phyloP scores from a whole-genome alignment of 2,797 vertebrate genomes.

The Clarias platycephalus region DNA sequence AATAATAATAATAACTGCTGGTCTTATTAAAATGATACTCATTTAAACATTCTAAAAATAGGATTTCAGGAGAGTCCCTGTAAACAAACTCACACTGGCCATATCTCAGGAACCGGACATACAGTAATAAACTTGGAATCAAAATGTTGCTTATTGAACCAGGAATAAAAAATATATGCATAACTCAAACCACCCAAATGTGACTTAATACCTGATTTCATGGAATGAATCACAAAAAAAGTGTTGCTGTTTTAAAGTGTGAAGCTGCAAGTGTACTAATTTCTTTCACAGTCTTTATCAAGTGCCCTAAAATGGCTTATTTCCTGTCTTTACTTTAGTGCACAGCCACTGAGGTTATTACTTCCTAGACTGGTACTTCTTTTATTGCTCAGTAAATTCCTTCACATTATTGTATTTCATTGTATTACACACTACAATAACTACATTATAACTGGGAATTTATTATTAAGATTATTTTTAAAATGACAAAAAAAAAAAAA shows the following conservation, averaged over 20 bases:
- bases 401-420: conserved; percentile 2
- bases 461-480: background rate
- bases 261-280: background rate
- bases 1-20: too few relatives aligned
- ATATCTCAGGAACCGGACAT: too few relatives aligned
- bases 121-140: too few relatives aligned
- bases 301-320: background rate
- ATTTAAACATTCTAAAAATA: too few relatives aligned
- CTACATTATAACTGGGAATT: conserved; percentile 11
- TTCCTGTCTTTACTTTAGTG: conserved; percentile 1
- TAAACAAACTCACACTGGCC: too few relatives aligned
- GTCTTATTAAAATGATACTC: too few relatives aligned
- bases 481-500: background rate
- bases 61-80: too few relatives aligned
- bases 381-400: conserved; percentile 4
- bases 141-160: too few relatives aligned
- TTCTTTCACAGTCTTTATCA: background rate
- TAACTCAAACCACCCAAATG: too few relatives aligned
- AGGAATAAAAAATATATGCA: too few relatives aligned
- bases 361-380: background rate
- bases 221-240: too few relatives aligned
- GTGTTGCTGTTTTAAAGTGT: background rate
- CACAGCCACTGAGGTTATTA: conserved; percentile 1
- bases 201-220: too few relatives aligned
- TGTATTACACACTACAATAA: background rate